Conservation (phyloP, 2,113 vertebrate species). For the Polyodon spathula region DNA sequence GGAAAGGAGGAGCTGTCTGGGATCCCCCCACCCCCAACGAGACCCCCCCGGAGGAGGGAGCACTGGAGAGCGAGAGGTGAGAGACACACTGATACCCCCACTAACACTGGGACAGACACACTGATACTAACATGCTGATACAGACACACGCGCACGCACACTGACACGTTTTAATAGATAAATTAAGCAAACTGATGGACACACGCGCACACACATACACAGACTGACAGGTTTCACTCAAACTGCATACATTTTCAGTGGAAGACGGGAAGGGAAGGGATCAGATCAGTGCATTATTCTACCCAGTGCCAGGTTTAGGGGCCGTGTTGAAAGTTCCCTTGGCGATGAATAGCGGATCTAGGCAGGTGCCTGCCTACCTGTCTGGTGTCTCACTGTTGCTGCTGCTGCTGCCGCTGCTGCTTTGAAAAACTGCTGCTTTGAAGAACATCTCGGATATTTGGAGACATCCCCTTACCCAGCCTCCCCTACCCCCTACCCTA, state of each 20-base stretch:
- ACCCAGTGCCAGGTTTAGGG: neutral
- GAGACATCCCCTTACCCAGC: no score
- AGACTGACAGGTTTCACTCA: no score
- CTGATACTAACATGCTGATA: neutral
- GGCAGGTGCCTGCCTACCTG: conserved; percentile 20
- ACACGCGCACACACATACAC: no score
- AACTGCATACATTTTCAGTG: no score
- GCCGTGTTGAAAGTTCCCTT: conserved; percentile 15
- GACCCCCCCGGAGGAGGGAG: conserved; percentile 49
- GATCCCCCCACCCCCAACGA: conserved; percentile 41
- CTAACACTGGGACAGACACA: neutral
- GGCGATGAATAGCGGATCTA: conserved; percentile 40
- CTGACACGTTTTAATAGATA: no score
- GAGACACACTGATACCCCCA: conserved; percentile 10
- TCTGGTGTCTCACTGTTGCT: conserved; percentile 52
- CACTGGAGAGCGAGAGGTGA: conserved; percentile 72
- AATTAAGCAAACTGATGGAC: no score
- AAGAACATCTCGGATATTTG: no score
- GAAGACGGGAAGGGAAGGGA: no score
- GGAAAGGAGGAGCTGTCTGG: conserved; percentile 13
- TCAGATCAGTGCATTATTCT: no score
- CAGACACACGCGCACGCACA: neutral
- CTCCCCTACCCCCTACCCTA: no score
- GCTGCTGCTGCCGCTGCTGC: conserved; percentile 27
- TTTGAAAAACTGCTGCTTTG: no score